Evolutionary conservation across 2,113 vertebrate genomes (phyloP).

Genomic region (mouse (Mus musculus)): GRCm39 chr10:44410001-44410500

Average conservation of each 20-base stretch:
- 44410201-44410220: slow-evolving; percentile 80
- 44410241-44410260: slow-evolving; percentile 71
- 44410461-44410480: slow-evolving; percentile 78
- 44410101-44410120: slow-evolving; percentile 45
- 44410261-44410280: slow-evolving; percentile 74
- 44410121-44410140: slow-evolving; percentile 74
- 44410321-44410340: slow-evolving; percentile 71
- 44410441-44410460: slow-evolving; percentile 75
- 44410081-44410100: slow-evolving; percentile 68
- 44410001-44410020: slow-evolving; percentile 35
- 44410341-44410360: slow-evolving; percentile 31
- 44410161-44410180: slow-evolving; percentile 71
- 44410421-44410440: slow-evolving; percentile 81
- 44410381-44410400: slow-evolving; percentile 82
- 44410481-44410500: slow-evolving; percentile 66
- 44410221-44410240: slow-evolving; percentile 68
- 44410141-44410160: slow-evolving; percentile 52
- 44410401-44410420: slow-evolving; percentile 81
- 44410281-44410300: slow-evolving; percentile 77
- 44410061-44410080: slow-evolving; percentile 52
- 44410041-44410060: slow-evolving; percentile 52
- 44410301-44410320: slow-evolving; percentile 80
- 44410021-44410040: neutral
- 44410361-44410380: slow-evolving; percentile 78
- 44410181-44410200: slow-evolving; percentile 72